These are phyloP conservation scores for Dendrolimus kikuchii DNA, from an alignment of 1,140 invertebrate species.

Conservation along the genomic window DNA sequence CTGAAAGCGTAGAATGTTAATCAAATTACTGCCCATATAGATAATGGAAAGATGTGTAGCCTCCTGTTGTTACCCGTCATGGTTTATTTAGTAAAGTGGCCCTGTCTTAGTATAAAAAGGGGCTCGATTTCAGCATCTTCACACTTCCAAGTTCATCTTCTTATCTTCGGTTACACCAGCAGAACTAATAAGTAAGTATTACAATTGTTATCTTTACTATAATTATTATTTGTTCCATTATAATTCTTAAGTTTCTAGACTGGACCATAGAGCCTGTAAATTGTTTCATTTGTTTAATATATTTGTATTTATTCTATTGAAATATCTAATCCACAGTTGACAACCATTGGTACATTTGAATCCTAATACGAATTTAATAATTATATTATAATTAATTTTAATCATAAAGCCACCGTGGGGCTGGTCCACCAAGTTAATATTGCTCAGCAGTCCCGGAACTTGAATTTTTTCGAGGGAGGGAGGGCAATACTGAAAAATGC, in stretches of 20 bases:
- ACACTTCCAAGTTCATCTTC: conserved; percentile 19
- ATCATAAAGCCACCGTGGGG: too few relatives aligned
- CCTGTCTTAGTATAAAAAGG: conserved; percentile 31
- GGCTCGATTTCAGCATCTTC: conserved; percentile 6
- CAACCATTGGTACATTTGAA: too few relatives aligned
- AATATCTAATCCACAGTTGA: too few relatives aligned
- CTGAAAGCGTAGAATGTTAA: background rate
- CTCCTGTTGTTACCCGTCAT: conserved; percentile 21
- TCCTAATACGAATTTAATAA: too few relatives aligned
- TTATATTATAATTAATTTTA: too few relatives aligned
- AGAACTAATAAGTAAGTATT: conserved; percentile 15
- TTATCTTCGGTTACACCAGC: conserved; percentile 20
- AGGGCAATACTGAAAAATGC: too few relatives aligned
- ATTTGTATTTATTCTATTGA: too few relatives aligned
- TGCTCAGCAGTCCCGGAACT: too few relatives aligned
- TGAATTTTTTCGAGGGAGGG: too few relatives aligned
- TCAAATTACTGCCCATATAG: conserved; percentile 19
- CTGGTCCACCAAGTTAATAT: too few relatives aligned
- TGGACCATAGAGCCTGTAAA: too few relatives aligned
- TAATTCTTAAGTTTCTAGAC: background rate
- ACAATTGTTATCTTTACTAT: background rate
- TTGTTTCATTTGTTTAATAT: too few relatives aligned
- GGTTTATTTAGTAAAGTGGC: conserved; percentile 27
- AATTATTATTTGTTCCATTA: background rate
- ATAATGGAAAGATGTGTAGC: conserved; percentile 14